A percentile compares a stretch with the other conserved stretches of the same genome.
Conservation (phyloP, 2,888 invertebrate species). For the Heliconius erato region DNA sequence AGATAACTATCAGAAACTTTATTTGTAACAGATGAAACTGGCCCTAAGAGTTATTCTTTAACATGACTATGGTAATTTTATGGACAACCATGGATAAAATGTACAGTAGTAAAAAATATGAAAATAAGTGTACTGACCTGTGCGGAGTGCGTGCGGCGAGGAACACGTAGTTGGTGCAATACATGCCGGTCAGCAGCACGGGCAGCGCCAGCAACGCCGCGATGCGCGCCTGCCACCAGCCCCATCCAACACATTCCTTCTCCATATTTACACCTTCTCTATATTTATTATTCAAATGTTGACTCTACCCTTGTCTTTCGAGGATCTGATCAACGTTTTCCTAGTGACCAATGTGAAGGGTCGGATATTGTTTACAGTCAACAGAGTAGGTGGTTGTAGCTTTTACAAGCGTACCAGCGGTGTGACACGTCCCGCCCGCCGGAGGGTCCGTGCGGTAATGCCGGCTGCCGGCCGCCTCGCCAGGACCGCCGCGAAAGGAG, state of each 20-base stretch:
- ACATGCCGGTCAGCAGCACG: slow-evolving; percentile 77
- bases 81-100: neutral
- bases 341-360: neutral
- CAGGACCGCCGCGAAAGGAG: slow-evolving; percentile 51
- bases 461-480: slow-evolving; percentile 34
- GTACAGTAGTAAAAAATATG: neutral
- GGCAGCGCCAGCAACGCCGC: slow-evolving; percentile 79
- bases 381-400: neutral
- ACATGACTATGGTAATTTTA: neutral
- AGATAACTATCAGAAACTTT: too few relatives aligned
- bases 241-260: slow-evolving; percentile 73
- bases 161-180: slow-evolving; percentile 82
- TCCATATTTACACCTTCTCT: slow-evolving; percentile 49
- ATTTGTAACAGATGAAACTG: too few relatives aligned
- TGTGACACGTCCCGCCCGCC: slow-evolving; percentile 55
- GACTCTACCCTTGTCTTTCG: neutral
- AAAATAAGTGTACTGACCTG: slow-evolving; percentile 64
- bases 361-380: neutral
- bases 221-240: slow-evolving; percentile 77
- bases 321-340: neutral
- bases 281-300: neutral
- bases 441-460: slow-evolving; percentile 57
- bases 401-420: neutral
- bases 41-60: neutral
- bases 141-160: slow-evolving; percentile 74